phyloP scores from a whole-genome alignment of 2,888 invertebrate species.

The Ochropleura plecta region DNA sequence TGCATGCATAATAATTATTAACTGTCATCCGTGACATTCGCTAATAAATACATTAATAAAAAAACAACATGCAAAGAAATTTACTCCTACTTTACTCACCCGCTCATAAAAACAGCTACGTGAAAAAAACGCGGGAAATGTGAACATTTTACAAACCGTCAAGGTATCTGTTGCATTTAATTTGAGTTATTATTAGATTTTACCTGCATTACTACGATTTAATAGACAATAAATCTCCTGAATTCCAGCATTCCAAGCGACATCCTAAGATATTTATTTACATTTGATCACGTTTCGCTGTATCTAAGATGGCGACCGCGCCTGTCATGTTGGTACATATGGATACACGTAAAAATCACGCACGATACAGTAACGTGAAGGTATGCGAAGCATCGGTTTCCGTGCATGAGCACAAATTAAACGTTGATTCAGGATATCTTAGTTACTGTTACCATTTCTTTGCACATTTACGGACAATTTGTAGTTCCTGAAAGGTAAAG shows the following conservation, averaged over 20 bases:
- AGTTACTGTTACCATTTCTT: constrained; percentile 32
- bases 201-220: constrained; percentile 21
- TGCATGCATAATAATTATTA: background rate
- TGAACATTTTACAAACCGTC: constrained; percentile 12
- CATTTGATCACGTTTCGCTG: constrained; percentile 58
- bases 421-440: constrained; percentile 51
- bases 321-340: constrained; percentile 45
- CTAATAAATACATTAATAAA: background rate
- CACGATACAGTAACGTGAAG: constrained; percentile 57
- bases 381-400: constrained; percentile 56
- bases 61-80: constrained; percentile 8
- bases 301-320: constrained; percentile 37
- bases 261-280: constrained; percentile 45
- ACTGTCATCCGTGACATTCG: background rate
- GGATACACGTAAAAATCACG: constrained; percentile 52
- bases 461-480: constrained; percentile 2
- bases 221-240: constrained; percentile 38
- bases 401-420: constrained; percentile 58
- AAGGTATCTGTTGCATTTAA: constrained; percentile 18
- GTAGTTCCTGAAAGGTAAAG: background rate
- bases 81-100: background rate
- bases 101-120: background rate
- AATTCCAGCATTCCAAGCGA: constrained; percentile 31
- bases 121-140: constrained; percentile 14
- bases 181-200: constrained; percentile 36